phyloP scores from a whole-genome alignment of 2,113 vertebrate genomes.

The Vicugna pacos region DNA sequence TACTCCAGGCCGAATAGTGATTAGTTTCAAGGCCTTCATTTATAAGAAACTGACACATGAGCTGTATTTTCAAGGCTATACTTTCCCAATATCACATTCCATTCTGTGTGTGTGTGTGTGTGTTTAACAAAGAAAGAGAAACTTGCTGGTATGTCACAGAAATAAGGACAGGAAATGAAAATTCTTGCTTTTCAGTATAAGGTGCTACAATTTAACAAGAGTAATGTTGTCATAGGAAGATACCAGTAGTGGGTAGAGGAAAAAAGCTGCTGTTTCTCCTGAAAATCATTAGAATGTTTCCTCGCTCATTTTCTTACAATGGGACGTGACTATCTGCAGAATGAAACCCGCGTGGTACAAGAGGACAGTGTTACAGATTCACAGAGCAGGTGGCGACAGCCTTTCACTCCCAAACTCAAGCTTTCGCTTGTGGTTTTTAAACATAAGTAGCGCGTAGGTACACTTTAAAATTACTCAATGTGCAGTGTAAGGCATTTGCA shows the following conservation, averaged over 20 bases:
- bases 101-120: not conserved
- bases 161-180: not conserved
- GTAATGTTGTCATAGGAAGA: not conserved
- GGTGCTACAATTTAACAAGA: not conserved
- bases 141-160: not conserved
- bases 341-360: not conserved
- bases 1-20: not conserved
- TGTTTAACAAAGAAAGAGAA: not conserved
- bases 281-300: not conserved
- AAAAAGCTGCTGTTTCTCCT: not conserved
- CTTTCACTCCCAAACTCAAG: not conserved
- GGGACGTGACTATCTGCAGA: not conserved
- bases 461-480: not conserved
- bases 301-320: not conserved
- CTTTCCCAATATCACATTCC: not conserved
- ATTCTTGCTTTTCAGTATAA: not conserved
- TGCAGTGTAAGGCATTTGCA: not conserved
- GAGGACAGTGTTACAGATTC: not conserved
- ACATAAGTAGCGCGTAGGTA: not conserved
- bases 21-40: not conserved
- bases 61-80: not conserved
- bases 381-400: fast-evolving
- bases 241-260: not conserved
- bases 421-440: not conserved
- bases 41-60: not conserved